Conservation (phyloP, 2,888 invertebrate species). For the Mantis religiosa region DNA sequence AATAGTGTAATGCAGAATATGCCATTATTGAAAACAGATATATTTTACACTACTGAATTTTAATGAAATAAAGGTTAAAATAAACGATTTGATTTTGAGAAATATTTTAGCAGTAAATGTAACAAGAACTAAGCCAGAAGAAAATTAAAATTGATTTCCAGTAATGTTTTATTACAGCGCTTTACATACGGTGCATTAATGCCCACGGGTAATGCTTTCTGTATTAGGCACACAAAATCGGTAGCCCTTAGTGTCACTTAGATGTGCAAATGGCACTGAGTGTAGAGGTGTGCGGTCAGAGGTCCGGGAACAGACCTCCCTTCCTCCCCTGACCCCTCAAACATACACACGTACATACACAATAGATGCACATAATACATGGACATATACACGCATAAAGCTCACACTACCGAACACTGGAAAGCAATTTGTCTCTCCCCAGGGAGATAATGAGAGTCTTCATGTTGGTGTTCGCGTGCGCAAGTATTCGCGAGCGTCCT, state of each 20-base stretch:
- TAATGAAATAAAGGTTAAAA: not conserved
- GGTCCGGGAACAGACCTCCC: too few species aligned
- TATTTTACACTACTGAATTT: too few species aligned
- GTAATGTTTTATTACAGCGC: not conserved
- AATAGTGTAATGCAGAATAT: too few species aligned
- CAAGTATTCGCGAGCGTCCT: not conserved
- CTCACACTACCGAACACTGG: not conserved
- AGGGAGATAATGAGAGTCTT: not conserved
- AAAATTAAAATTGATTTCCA: not conserved
- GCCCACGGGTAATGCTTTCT: not conserved
- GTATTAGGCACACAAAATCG: not conserved
- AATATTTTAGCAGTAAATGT: not conserved
- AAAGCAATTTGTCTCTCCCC: not conserved
- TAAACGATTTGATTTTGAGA: not conserved
- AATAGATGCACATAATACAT: not conserved
- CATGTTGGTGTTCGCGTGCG: not conserved
- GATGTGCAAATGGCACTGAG: not conserved
- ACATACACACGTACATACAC: not conserved
- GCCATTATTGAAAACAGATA: too few species aligned
- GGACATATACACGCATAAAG: not conserved
- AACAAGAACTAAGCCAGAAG: too few species aligned
- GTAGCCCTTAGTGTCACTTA: not conserved
- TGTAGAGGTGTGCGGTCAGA: not conserved
- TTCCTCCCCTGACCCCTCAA: not conserved
- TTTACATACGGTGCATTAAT: not conserved